Percentiles rank a stretch among this genome's conserved stretches.
These are phyloP conservation scores for Amblyjoppa proteus DNA, from an alignment of 2,888 invertebrate species.

Conservation along the genomic window DNA sequence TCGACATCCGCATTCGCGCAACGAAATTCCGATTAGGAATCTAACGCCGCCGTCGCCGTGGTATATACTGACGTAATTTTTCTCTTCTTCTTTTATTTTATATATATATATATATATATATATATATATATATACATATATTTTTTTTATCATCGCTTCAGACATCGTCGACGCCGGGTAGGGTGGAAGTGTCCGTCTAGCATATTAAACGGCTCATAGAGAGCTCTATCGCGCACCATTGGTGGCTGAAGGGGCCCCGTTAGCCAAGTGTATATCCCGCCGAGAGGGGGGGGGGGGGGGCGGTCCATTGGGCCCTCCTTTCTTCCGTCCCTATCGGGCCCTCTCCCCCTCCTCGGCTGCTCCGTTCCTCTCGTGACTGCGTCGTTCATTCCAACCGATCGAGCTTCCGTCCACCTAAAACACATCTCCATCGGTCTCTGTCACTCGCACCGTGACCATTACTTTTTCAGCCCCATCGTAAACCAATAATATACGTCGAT, in stretches of 20 bases:
- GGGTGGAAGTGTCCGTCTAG: constrained; percentile 53
- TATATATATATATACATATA: no score
- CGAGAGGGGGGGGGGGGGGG: constrained; percentile 70
- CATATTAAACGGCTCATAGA: constrained; percentile 76
- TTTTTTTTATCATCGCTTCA: constrained; percentile 45
- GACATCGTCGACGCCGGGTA: constrained; percentile 40
- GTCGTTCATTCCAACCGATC: constrained; percentile 50
- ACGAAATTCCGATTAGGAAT: constrained; percentile 25
- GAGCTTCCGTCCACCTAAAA: constrained; percentile 45
- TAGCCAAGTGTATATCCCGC: constrained; percentile 59
- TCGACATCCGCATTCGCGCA: constrained; percentile 14
- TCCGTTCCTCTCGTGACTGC: constrained; percentile 54
- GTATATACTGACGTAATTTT: constrained; percentile 60
- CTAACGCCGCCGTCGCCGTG: not conserved
- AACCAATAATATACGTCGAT: constrained; percentile 33
- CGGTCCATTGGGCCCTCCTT: constrained; percentile 76
- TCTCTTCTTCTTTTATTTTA: constrained; percentile 32
- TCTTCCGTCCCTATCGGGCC: constrained; percentile 61
- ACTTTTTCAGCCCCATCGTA: constrained; percentile 19
- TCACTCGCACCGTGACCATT: not conserved
- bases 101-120: no score
- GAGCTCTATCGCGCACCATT: constrained; percentile 67
- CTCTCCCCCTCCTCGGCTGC: constrained; percentile 28
- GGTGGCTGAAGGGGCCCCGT: constrained; percentile 67
- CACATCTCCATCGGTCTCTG: not conserved